Base-by-base conservation (phyloP, 2,113 vertebrate genomes). In the Lamprotornis superbus region DNA sequence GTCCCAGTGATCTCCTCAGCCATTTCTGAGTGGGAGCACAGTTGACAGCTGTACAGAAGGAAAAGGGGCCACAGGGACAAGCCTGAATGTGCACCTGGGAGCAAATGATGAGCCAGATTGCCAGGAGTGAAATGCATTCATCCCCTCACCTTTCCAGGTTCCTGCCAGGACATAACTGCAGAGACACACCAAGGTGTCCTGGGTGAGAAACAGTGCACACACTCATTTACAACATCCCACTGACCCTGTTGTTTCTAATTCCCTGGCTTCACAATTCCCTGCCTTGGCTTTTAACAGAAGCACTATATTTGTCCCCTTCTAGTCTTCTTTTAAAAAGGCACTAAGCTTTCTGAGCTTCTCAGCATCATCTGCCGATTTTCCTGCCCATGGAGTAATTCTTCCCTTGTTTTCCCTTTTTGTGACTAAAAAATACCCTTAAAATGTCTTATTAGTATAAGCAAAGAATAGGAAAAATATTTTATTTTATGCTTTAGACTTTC, bases 391-490 rank as follows among this genome's bases (percentile, higher is more conserved):
- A 77, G 79, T 74, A 90, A 81, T 70, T 83, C 50, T 92, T 59
- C 24, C 30, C 35, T 67, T 59, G 18, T 44, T 81, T 94, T 89
- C 30, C n/a, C 15, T 83, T 92, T 70, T 55, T 28, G 12, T 80
- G 81, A 23, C 49, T 75, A 68, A 59, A 10, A 92, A 74, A 77
- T 28, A 19, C 19, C 42, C 47, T 88, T 86, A 78, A 89, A 94
- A 83, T 70, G 53, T 30, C 22, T 74, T 91, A 78, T 89, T 90
- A 86, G 30, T 94, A n/a, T 80, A 90, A 93, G 76, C 39, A 93
- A 93, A 97, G 55, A 95, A 80, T 65, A 79, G 52, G 16, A 73
- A 35, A 82, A 84, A 11, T 67, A 68, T 92, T 90, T 86, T 94
- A 77, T 90, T 94, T 93, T 92, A 50, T 96, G 50, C 47, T 69